Evolutionary conservation across 2,113 vertebrate genomes (phyloP), one percentile per base, ranked within the genome.

Genomic region (Urocynchramus pylzowi): DNA sequence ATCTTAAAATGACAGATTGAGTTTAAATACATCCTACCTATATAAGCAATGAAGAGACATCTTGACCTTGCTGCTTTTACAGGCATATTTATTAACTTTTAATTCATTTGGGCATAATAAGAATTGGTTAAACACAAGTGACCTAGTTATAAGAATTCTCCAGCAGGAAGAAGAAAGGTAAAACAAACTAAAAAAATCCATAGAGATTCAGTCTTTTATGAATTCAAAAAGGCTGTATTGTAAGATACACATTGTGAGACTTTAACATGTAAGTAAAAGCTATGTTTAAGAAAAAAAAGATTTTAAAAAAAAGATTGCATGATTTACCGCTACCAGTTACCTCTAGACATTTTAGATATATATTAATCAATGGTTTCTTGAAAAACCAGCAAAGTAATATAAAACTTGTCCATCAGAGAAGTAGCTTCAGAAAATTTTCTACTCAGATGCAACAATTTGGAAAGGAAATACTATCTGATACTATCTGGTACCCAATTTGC

Each of bases 131-230:
- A 71, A 81, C 16, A 49, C 16, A 81, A 64, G 22, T 41, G 56
- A 89, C 47, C 59, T 39, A 71, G 10, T 71, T 87, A 45, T 21
- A 81, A 90, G 56, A 87, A 89, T 47, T 76, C 27, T 82, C 27
- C 70, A 71, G 49, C 19, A 91, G 19, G 15, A 87, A 67, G 22
- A 61, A 27, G 13, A 76, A 96, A 83, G 15, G 22, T 54, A 59
- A 56, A 53, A 45, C 16, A 37, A 79, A n/a, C 15, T 31, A 23
- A 68, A 44, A 44, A n/a, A 56, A 27, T 30, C 8, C 31, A 61
- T 26, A 52, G 19, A n/a, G 8, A 70, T 28, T 52, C 67, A 53
- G 33, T 35, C 11, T 80, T 73, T 20, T 15, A 42, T 0, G 0
- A 15, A 65, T 68, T 69, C 31, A 35, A 49, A 76, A 65, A 54